These are phyloP conservation scores for Meloe dianella DNA, from an alignment of 2,888 invertebrate species.

Conservation along the genomic window DNA sequence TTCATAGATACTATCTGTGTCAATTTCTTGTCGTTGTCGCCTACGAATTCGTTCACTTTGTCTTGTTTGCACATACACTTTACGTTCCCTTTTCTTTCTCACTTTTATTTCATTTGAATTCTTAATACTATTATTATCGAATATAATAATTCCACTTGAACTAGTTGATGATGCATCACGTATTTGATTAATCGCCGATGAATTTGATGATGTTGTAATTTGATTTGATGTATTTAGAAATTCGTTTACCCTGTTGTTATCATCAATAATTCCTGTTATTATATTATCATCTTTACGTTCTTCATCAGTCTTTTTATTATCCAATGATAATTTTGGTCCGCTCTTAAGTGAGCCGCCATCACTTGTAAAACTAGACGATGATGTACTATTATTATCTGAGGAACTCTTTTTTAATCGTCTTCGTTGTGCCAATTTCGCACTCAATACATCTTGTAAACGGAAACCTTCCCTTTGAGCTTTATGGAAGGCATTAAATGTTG, in stretches of 20 bases:
- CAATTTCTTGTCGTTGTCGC: conserved; percentile 50
- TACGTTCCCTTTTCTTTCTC: conserved; percentile 39
- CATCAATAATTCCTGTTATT: conserved; percentile 46
- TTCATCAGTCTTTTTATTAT: conserved; percentile 48
- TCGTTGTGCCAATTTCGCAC: conserved; percentile 73
- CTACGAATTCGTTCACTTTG: conserved; percentile 55
- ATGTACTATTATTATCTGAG: conserved; percentile 56
- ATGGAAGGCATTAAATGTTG: conserved; percentile 72
- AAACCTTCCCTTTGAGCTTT: conserved; percentile 75
- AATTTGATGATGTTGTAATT: conserved; percentile 37
- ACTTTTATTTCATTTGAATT: conserved; percentile 41
- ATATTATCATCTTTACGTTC: conserved; percentile 23
- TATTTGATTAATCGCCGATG: conserved; percentile 33
- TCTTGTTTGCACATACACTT: conserved; percentile 49
- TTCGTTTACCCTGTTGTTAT: conserved; percentile 61
- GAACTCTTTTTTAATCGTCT: conserved; percentile 67
- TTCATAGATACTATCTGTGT: conserved; percentile 41
- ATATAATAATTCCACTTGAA: conserved; percentile 52
- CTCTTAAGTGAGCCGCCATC: conserved; percentile 54
- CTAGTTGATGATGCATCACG: conserved; percentile 48
- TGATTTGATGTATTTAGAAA: conserved; percentile 59
- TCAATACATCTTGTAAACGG: conserved; percentile 73
- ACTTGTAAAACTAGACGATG: conserved; percentile 57
- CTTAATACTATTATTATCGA: conserved; percentile 37
- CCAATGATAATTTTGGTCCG: conserved; percentile 44